Evolutionary conservation across 37 sponge, comb jelly and placozoan genomes (phyloP), one percentile per base, ranked within the genome.

Genomic region (Amphimedon queenslandica): DNA sequence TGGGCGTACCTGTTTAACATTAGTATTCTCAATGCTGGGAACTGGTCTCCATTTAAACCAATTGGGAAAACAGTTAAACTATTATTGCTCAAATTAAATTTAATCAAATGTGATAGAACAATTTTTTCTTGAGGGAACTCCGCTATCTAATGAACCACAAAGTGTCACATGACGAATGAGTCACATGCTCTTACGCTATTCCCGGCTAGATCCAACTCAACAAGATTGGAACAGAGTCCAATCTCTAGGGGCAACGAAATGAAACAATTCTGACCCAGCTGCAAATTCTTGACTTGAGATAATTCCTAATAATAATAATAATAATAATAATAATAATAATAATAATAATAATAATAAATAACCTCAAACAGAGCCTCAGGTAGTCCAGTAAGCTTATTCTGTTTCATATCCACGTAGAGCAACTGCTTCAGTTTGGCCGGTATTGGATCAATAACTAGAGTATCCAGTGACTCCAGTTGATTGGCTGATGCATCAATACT

Each of bases 401-500:
- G 90, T 31, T 80, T 75, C 47, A 83, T 38, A 39, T 83, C 77
- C 3, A 89, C 65, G 1, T 24, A 53, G 29, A 47, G 36, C 32
- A 89, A 63, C 8, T 34, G 64, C 11, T 32, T 69, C 28, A 89
- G 71, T 23, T 37, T 34, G 2, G 81, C 58, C 36, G 47, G 13
- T 34, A 47, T 66, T 24, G 64, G 64, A 2, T 39, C 58, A 18
- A 20, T n/a, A 0, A 1, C 43, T 0, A 88, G 34, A 11, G 61
- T 57, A 6, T 65, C 33, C 42, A 89, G 42, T n/a, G 47, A 40
- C 29, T 4, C 28, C 37, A 89, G 77, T 3, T 16, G 23, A 42
- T 89, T 89, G 23, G 80, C 83, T 1, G 90, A 89, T 32, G 83
- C 53, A 34, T 89, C 80, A 5, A 89, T 37, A 11, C 42, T 24